Percentiles rank a stretch among this genome's conserved stretches.
These are phyloP conservation scores for Harpagus bidentatus DNA, from an alignment of 2,113 vertebrate genomes.

Conservation along the genomic window DNA sequence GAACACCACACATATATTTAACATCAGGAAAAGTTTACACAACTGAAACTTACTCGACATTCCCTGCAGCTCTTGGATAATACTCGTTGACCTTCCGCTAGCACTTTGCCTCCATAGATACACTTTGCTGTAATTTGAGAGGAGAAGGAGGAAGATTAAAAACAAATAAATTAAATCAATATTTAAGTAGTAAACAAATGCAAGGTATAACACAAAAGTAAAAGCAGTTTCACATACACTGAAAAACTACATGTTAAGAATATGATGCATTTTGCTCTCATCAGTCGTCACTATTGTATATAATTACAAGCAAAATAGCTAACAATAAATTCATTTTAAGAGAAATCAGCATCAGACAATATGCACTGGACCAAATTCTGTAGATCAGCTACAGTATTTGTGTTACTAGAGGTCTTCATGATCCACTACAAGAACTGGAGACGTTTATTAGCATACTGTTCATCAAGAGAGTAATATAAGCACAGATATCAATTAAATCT, in stretches of 20 bases:
- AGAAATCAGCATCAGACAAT: not conserved
- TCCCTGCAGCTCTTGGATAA: slow-evolving; percentile 87
- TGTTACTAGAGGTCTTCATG: not conserved
- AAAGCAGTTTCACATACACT: not conserved
- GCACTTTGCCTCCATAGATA: slow-evolving; percentile 82
- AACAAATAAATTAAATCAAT: not conserved
- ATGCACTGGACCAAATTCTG: not conserved
- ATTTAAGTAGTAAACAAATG: not conserved
- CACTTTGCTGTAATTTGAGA: slow-evolving; percentile 82
- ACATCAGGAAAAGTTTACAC: not conserved
- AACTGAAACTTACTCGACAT: slow-evolving; percentile 83
- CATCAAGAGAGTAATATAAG: not conserved
- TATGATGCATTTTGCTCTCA: not conserved
- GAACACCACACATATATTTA: not conserved
- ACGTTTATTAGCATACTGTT: not conserved
- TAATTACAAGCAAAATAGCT: not conserved
- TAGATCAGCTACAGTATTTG: not conserved
- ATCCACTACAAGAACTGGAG: not conserved
- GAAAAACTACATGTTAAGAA: not conserved
- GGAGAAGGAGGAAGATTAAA: not conserved
- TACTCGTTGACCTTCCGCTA: slow-evolving; percentile 86
- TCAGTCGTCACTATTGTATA: not conserved
- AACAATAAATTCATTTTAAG: not conserved
- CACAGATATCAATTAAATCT: not conserved
- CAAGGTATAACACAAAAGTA: not conserved